Evolutionary conservation across 2,888 invertebrate genomes (phyloP).

Genomic region (Patella pellucida): DNA sequence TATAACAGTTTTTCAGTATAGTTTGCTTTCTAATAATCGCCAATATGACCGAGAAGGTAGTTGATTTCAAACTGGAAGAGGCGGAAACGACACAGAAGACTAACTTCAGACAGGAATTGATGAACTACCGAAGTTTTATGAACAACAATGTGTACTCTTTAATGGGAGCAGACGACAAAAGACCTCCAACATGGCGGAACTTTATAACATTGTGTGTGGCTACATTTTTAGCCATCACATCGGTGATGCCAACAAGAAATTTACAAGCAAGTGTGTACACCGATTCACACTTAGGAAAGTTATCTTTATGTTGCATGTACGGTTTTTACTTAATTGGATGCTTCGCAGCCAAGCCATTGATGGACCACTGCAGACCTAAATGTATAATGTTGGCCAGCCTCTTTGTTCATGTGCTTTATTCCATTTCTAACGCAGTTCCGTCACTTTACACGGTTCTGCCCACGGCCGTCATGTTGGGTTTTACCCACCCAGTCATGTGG

Average conservation of each 20-base stretch:
- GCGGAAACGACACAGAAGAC: slow-evolving; percentile 5
- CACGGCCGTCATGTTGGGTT: slow-evolving; percentile 54
- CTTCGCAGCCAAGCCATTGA: slow-evolving; percentile 49
- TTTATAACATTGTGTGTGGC: slow-evolving; percentile 39
- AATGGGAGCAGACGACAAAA: slow-evolving; percentile 29
- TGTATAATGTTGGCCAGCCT: slow-evolving; percentile 54
- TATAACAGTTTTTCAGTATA: too few relatives aligned
- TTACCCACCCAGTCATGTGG: slow-evolving; percentile 60
- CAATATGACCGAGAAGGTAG: too few relatives aligned
- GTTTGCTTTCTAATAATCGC: too few relatives aligned
- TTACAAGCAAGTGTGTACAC: slow-evolving; percentile 57
- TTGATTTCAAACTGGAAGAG: not conserved
- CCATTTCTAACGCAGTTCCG: slow-evolving; percentile 58
- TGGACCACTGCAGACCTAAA: slow-evolving; percentile 55
- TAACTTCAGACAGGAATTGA: not conserved
- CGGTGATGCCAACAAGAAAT: slow-evolving; percentile 46
- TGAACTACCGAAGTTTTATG: slow-evolving; percentile 5
- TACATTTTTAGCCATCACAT: slow-evolving; percentile 37
- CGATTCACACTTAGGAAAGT: slow-evolving; percentile 48
- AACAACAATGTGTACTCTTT: slow-evolving; percentile 5
- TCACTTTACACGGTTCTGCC: slow-evolving; percentile 57
- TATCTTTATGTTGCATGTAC: slow-evolving; percentile 58
- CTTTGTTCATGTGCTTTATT: slow-evolving; percentile 58
- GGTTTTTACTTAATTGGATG: slow-evolving; percentile 56
- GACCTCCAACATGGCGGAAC: slow-evolving; percentile 38